Percentiles rank a stretch among this genome's conserved stretches.
phyloP scores from a whole-genome alignment of 2,113 vertebrate genomes.

The Myotis brandtii region DNA sequence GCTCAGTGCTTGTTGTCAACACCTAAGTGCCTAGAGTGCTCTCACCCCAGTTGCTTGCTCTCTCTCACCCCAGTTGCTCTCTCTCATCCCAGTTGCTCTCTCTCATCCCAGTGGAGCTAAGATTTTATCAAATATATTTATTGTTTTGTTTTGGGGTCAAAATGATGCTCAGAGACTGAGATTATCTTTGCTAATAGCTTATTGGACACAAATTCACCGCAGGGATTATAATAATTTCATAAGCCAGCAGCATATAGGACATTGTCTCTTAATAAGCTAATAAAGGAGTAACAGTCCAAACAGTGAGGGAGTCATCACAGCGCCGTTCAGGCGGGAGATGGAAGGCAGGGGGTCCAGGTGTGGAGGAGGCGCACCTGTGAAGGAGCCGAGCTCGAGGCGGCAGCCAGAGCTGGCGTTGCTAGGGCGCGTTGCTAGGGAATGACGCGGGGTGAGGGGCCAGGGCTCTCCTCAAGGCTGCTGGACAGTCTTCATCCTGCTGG shows the following conservation, averaged over 20 bases:
- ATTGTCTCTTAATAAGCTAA: background rate
- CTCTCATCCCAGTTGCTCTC: too few species aligned
- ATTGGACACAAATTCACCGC: background rate
- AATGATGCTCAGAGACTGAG: background rate
- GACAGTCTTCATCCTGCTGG: background rate
- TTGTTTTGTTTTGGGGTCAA: background rate
- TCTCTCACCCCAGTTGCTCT: background rate
- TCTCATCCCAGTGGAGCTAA: background rate
- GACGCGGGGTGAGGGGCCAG: fast-evolving
- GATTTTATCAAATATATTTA: background rate
- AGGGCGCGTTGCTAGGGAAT: background rate
- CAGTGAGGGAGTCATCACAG: fast-evolving
- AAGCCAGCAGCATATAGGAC: background rate
- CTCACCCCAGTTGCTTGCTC: background rate
- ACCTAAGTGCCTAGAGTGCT: conserved; percentile 31
- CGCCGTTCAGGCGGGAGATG: fast-evolving
- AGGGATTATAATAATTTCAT: background rate
- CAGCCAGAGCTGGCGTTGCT: background rate
- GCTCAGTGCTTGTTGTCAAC: conserved; percentile 57
- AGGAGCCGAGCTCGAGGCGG: background rate
- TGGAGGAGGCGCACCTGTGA: background rate
- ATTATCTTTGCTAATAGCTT: background rate
- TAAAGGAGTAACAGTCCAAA: background rate
- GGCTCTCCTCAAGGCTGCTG: background rate
- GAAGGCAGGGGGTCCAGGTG: background rate